Base-by-base conservation (phyloP, 2,113 vertebrate genomes). In the Podarcis muralis region DNA sequence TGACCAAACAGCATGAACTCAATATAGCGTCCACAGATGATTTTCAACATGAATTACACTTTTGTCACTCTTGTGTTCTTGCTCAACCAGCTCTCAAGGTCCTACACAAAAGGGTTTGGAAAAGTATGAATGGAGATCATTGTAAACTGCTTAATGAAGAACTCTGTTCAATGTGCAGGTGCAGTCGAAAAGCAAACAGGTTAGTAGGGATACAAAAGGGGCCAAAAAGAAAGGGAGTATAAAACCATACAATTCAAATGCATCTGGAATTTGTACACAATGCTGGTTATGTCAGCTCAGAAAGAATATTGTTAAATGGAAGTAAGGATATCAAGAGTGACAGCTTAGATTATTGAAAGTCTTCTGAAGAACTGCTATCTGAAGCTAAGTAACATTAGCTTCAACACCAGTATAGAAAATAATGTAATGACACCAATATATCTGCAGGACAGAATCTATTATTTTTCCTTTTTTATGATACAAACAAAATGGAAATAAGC, bases 121-220 rank as follows among this genome's bases (percentile, higher is more conserved):
- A 65, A 88, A 20, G 35, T 27, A 32, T 66, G 57, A 75, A 76
- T 82, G 18, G 84, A 65, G 27, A 76, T 62, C 80, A 75, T 65
- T 75, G 71, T 83, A n/a, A 82, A 82, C 62, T 59, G 62, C 72
- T 83, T 57, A 66, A 1, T 76, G 27, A 66, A 65, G 37, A 74
- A 32, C 23, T 32, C 87, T 35, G 80, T 43, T 88, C 71, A 83
- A 35, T 62, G 20, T 88, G 71, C 57, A 86, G 83, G 37, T 86
- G 27, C 40, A 78, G 30, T 40, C 35, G 65, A 74, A 83, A 76
- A 66, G 53, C 23, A 76, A 76, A 32, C 32, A 74, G 79, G 76
- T 27, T 86, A 65, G 27, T 43, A 69, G 43, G 25, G 20, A 76
- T 32, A 82, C 25, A 75, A 75, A 83, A 12, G 23, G 48, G 18